Base-by-base conservation (phyloP, 2,888 invertebrate species). In the Periphyllus acericola region DNA sequence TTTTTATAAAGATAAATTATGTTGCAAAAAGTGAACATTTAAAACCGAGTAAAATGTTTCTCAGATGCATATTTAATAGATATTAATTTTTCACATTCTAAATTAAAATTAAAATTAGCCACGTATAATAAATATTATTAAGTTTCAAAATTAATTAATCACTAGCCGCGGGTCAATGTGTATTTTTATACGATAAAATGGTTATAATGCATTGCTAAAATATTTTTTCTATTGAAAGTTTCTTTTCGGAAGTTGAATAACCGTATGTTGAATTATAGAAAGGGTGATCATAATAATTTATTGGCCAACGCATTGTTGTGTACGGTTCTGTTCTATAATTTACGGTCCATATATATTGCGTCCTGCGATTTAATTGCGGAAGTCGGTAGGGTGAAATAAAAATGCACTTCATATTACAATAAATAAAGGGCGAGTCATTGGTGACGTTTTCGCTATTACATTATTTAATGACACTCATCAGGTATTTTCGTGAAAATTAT, bases 321-420 rank as follows among this genome's bases (percentile, higher is more conserved):
- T 68, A 11, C 21, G 34, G 32, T 32, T 36, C 25, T 34, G 25
- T 79, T 60, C 55, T 21, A 79, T 79, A n/a, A 79, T 79, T 60
- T 79, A 79, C 40, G 55, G 17, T 34, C 79, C 11, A 60, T 60
- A 60, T 79, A 60, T 79, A 79, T 55, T 34, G n/a, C 25, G 21
- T 60, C 34, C 60, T n/a, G 34, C 55, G 60, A 60, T 79, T 79
- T 79, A 79, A 79, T 79, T 79, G 79, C 55, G 34, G 34, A 79
- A 79, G 79, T 79, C 55, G 5, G n/a, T 34, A 25, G 79, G 79
- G 60, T 60, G 29, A 79, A 79, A 60, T 79, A 79, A 79, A 79
- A 79, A 79, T 34, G 34, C 34, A 68, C 68, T 68, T 68, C 68
- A 68, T 29, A 68, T n/a, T n/a, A 68, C 29, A 68, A 68, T 68